These are phyloP conservation scores for Benitochromis conjunctus DNA, from an alignment of 2,113 vertebrate genomes.

Conservation along the genomic window DNA sequence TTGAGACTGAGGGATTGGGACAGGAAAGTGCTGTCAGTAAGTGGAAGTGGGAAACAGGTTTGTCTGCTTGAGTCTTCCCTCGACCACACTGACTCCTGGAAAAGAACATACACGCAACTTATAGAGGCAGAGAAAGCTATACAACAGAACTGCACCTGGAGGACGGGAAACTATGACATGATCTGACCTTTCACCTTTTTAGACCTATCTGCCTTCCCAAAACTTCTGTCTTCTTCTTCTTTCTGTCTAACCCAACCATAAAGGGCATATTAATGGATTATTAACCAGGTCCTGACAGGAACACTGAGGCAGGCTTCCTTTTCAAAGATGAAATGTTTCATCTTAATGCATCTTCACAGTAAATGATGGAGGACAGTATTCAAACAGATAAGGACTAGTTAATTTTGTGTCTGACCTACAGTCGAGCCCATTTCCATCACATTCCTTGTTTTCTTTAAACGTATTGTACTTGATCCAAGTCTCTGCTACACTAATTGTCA, in stretches of 20 bases:
- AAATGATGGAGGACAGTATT: too few relatives aligned
- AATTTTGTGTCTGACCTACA: too few relatives aligned
- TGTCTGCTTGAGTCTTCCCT: neutral
- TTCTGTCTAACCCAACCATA: neutral
- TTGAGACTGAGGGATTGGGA: neutral
- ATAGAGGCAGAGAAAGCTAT: neutral
- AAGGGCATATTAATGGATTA: neutral
- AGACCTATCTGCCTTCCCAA: neutral
- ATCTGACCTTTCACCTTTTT: neutral
- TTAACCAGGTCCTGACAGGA: neutral
- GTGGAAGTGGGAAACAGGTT: neutral
- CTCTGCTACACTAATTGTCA: too few relatives aligned
- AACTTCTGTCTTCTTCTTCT: too few relatives aligned
- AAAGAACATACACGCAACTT: neutral
- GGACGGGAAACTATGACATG: neutral
- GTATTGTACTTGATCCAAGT: too few relatives aligned
- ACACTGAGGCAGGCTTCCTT: neutral
- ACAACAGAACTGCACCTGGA: neutral
- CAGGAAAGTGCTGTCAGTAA: neutral
- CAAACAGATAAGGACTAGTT: too few relatives aligned
- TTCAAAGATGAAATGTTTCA: too few relatives aligned
- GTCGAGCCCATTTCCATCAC: too few relatives aligned
- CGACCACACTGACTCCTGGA: accelerated
- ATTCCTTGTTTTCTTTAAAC: too few relatives aligned
- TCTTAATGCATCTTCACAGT: too few relatives aligned